These are phyloP conservation scores for Luehdorfia chinensis DNA, from an alignment of 1,140 invertebrate species.

Conservation along the genomic window DNA sequence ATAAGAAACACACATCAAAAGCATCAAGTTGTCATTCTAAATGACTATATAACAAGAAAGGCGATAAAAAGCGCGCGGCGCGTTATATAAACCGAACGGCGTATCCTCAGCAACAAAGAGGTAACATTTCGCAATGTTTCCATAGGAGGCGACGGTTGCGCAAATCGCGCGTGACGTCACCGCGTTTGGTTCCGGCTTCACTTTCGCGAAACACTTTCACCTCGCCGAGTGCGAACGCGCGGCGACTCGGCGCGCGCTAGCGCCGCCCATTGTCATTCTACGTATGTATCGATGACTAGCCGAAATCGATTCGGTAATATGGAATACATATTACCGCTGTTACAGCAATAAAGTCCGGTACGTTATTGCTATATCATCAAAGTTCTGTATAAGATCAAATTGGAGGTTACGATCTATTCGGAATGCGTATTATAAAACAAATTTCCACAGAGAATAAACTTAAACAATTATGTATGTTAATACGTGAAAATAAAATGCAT, in stretches of 20 bases:
- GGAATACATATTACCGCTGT: no score
- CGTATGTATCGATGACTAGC: constrained; percentile 32
- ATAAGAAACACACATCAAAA: no score
- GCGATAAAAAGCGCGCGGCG: constrained; percentile 23
- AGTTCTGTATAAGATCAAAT: no score
- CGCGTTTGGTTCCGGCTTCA: constrained; percentile 63
- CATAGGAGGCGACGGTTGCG: constrained; percentile 48
- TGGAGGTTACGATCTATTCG: no score
- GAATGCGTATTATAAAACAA: no score
- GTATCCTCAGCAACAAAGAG: constrained; percentile 34
- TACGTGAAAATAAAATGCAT: no score
- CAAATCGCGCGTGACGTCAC: constrained; percentile 66
- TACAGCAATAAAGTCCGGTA: no score
- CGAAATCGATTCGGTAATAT: constrained; percentile 35
- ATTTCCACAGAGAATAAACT: no score
- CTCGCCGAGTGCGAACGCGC: no score
- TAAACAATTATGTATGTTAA: no score
- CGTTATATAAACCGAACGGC: constrained; percentile 19
- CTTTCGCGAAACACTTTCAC: constrained; percentile 74
- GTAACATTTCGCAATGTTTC: constrained; percentile 56
- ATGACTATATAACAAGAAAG: constrained; percentile 20
- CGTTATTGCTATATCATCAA: no score
- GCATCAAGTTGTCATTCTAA: not conserved
- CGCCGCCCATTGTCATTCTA: constrained; percentile 42
- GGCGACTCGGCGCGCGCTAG: constrained; percentile 32